phyloP scores from a whole-genome alignment of 2,888 invertebrate species.

The Gortyna flavago region DNA sequence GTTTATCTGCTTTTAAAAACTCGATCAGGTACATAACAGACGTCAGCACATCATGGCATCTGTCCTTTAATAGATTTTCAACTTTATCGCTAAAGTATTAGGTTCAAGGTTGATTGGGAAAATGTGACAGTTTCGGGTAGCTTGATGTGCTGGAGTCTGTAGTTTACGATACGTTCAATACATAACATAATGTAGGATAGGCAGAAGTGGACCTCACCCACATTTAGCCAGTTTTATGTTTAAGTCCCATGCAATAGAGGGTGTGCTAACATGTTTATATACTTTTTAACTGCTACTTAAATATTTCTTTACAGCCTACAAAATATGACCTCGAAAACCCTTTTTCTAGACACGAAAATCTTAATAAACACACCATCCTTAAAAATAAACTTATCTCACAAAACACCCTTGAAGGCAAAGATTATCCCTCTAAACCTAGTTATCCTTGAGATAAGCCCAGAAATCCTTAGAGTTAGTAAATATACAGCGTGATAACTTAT shows the following conservation, averaged over 20 bases:
- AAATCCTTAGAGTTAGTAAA: constrained; percentile 63
- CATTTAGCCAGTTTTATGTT: not conserved
- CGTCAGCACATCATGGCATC: no score
- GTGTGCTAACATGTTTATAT: not conserved
- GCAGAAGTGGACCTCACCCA: no score
- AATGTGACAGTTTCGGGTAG: no score
- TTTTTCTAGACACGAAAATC: not conserved
- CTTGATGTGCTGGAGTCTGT: no score
- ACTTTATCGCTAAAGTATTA: no score
- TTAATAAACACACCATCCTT: constrained; percentile 25
- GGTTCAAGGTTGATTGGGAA: no score
- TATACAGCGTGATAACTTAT: constrained; percentile 66
- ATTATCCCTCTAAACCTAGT: constrained; percentile 60
- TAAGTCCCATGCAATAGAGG: not conserved
- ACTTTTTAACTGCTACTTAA: not conserved
- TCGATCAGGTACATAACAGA: not conserved
- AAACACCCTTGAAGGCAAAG: constrained; percentile 31
- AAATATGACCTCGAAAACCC: not conserved
- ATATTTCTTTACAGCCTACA: not conserved
- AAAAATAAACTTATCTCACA: constrained; percentile 32
- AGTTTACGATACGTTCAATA: not conserved
- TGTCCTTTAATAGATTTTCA: no score
- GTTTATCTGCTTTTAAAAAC: not conserved
- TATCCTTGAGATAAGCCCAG: constrained; percentile 60
- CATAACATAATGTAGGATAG: not conserved